A percentile compares a stretch with the other conserved stretches of the same genome.
phyloP scores from a whole-genome alignment of 2,888 invertebrate species.

The Mesochorus sp. region DNA sequence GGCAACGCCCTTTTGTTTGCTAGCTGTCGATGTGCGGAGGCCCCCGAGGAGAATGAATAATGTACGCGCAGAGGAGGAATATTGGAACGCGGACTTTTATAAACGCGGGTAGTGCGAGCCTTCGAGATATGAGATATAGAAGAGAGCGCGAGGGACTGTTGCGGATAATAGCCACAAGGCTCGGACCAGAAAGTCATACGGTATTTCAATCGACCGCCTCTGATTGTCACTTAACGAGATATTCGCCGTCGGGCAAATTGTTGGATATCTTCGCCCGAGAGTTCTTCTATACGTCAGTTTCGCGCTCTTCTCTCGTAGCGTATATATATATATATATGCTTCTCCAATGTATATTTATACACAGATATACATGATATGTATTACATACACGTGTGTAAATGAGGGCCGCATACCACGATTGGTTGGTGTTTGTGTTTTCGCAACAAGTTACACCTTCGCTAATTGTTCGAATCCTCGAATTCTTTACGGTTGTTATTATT shows the following conservation, averaged over 20 bases:
- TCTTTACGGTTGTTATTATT: constrained; percentile 77
- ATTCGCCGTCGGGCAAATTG: constrained; percentile 77
- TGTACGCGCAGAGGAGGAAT: constrained; percentile 3
- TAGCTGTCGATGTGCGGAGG: not conserved
- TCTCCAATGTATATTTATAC: not conserved
- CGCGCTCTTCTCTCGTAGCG: constrained; percentile 6
- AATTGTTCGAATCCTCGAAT: constrained; percentile 76
- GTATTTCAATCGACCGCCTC: constrained; percentile 76
- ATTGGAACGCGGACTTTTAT: constrained; percentile 1
- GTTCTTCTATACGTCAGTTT: not conserved
- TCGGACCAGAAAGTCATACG: constrained; percentile 66
- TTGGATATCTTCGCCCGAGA: constrained; percentile 59
- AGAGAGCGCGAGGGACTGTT: not conserved
- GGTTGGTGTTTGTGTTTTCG: constrained; percentile 71
- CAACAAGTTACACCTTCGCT: constrained; percentile 73
- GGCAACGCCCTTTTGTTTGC: not conserved
- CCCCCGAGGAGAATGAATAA: constrained; percentile 45
- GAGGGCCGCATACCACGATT: constrained; percentile 9
- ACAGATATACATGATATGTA: not conserved
- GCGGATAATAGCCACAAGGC: constrained; percentile 37
- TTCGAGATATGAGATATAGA: constrained; percentile 8
- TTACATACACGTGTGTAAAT: no score
- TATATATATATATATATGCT: no score
- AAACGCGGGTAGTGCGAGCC: no score
- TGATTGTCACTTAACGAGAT: constrained; percentile 81